A percentile compares a stretch with the other conserved stretches of the same genome.
phyloP scores from a whole-genome alignment of 2,797 vertebrate species.

The Heteromormyrus szaboi region DNA sequence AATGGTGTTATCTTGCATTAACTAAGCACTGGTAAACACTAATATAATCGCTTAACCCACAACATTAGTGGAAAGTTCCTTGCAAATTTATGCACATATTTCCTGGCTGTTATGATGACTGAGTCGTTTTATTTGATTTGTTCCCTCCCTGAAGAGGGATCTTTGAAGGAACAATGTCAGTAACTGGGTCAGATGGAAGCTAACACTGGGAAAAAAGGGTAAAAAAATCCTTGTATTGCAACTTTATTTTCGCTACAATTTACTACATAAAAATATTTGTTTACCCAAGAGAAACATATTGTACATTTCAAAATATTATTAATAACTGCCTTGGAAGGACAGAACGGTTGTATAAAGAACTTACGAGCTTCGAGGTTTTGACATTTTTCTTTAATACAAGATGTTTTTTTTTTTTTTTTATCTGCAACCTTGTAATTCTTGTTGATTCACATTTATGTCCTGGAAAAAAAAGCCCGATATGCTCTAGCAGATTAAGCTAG shows the following conservation, averaged over 20 bases:
- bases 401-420: not conserved
- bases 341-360: conserved; percentile 6
- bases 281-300: not conserved
- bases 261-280: not conserved
- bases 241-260: not conserved
- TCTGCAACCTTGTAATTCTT: conserved; percentile 1
- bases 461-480: not conserved
- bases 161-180: not conserved
- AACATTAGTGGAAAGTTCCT: not conserved
- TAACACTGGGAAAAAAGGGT: not conserved
- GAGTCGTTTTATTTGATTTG: not conserved
- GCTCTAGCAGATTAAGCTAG: not conserved
- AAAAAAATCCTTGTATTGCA: not conserved
- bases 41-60: not conserved
- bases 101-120: conserved; percentile 1
- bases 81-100: not conserved
- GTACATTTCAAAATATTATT: not conserved
- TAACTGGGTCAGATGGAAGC: not conserved
- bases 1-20: not conserved
- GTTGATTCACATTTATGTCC: conserved; percentile 5
- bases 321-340: conserved; percentile 5
- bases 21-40: not conserved
- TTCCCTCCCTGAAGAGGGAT: not conserved
- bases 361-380: not conserved
- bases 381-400: conserved; percentile 4